These are phyloP conservation scores for Polydrusus tereticollis DNA, from an alignment of 2,888 invertebrate species.

Conservation along the genomic window DNA sequence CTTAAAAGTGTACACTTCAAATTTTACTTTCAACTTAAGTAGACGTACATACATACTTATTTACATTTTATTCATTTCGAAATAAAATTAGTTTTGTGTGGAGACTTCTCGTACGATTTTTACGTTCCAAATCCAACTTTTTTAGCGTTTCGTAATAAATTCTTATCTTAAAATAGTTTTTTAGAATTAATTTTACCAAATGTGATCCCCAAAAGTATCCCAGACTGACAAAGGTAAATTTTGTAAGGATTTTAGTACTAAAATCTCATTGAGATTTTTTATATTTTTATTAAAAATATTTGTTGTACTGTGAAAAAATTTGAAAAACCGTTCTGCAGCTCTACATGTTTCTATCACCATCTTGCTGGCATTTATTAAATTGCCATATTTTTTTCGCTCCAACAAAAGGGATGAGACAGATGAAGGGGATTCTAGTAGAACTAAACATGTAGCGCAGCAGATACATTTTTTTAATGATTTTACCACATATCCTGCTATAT, in stretches of 20 bases:
- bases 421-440: neutral
- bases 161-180: constrained; percentile 15
- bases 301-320: neutral
- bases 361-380: neutral
- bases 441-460: neutral
- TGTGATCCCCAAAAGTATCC: neutral
- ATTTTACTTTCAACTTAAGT: too few relatives aligned
- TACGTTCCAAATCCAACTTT: neutral
- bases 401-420: neutral
- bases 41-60: too few relatives aligned
- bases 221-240: neutral
- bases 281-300: constrained; percentile 13
- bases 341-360: neutral
- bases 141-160: constrained; percentile 5
- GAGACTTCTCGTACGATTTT: too few relatives aligned
- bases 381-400: neutral
- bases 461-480: constrained; percentile 1
- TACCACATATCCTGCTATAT: constrained; percentile 18
- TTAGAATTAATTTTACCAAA: constrained; percentile 8
- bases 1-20: too few relatives aligned
- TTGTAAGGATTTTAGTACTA: neutral
- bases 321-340: neutral
- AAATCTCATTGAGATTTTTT: neutral
- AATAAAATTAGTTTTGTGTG: too few relatives aligned
- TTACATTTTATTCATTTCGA: too few relatives aligned